These are phyloP conservation scores for Watsonalla binaria DNA, from an alignment of 2,888 invertebrate genomes.

Conservation along the genomic window DNA sequence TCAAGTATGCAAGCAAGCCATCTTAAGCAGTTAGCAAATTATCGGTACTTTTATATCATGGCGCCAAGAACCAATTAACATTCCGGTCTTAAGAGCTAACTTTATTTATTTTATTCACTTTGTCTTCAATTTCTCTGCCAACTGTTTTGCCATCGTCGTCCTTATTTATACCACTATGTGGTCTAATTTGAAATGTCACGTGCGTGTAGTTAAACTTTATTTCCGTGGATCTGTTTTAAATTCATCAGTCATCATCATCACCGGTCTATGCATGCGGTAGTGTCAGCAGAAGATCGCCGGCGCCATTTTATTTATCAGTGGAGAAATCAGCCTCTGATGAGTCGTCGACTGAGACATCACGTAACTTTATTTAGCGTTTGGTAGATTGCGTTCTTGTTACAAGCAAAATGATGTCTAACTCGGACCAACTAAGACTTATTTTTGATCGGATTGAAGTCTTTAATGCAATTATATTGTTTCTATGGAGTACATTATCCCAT, in stretches of 20 bases:
- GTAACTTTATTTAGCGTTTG: neutral
- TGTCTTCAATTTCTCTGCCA: neutral
- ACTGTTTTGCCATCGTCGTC: neutral
- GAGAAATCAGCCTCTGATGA: constrained; percentile 15
- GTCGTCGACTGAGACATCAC: constrained; percentile 11
- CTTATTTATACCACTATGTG: neutral
- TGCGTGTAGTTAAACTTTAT: neutral
- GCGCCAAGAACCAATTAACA: neutral
- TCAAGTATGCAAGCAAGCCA: neutral
- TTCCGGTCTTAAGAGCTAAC: neutral
- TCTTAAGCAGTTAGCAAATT: neutral
- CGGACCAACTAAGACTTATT: too few species aligned
- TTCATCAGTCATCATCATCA: neutral
- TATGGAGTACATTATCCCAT: too few species aligned
- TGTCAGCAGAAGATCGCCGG: neutral
- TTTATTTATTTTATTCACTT: neutral
- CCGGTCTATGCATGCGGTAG: neutral
- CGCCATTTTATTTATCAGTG: neutral
- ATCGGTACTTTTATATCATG: neutral
- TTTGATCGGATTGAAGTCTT: too few species aligned
- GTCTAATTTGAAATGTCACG: neutral
- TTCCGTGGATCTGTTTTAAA: neutral
- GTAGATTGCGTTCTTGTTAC: neutral
- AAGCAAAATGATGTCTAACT: too few species aligned
- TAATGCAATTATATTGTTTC: too few species aligned